Evolutionary conservation across 2,888 invertebrate species (phyloP).

Genomic region (Venusia cambrica): DNA sequence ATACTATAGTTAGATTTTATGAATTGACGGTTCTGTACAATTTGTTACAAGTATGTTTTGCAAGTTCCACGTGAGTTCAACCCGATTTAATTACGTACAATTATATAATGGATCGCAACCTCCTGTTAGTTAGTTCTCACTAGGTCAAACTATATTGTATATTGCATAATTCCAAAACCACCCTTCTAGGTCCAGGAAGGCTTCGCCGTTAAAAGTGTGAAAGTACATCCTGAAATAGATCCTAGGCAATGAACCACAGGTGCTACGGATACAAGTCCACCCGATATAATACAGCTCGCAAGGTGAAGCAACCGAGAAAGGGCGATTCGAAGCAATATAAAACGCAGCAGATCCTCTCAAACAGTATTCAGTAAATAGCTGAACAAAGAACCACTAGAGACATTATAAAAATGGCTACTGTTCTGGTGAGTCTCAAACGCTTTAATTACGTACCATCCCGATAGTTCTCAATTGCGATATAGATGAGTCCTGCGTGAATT

Average conservation of each 20-base stretch:
- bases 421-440: slow-evolving; percentile 56
- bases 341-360: slow-evolving; percentile 71
- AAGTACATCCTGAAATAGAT: slow-evolving; percentile 24
- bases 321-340: slow-evolving; percentile 77
- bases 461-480: neutral
- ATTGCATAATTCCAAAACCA: too few species aligned
- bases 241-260: slow-evolving; percentile 33
- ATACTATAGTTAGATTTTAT: too few species aligned
- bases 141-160: too few species aligned
- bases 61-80: too few species aligned
- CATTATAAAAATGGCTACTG: slow-evolving; percentile 51
- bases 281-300: slow-evolving; percentile 64
- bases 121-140: too few species aligned
- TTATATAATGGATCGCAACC: too few species aligned
- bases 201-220: too few species aligned
- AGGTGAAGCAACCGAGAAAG: slow-evolving; percentile 79
- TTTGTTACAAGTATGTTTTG: too few species aligned
- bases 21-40: too few species aligned
- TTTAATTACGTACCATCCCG: slow-evolving; percentile 11
- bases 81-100: too few species aligned
- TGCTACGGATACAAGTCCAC: slow-evolving; percentile 53
- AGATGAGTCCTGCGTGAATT: neutral
- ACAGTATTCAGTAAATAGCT: slow-evolving; percentile 66
- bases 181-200: too few species aligned
- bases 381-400: slow-evolving; percentile 55